Percentiles rank a stretch among this genome's conserved stretches.
phyloP scores from a whole-genome alignment of 2,888 invertebrate genomes.

The Petrolisthes manimaculis region DNA sequence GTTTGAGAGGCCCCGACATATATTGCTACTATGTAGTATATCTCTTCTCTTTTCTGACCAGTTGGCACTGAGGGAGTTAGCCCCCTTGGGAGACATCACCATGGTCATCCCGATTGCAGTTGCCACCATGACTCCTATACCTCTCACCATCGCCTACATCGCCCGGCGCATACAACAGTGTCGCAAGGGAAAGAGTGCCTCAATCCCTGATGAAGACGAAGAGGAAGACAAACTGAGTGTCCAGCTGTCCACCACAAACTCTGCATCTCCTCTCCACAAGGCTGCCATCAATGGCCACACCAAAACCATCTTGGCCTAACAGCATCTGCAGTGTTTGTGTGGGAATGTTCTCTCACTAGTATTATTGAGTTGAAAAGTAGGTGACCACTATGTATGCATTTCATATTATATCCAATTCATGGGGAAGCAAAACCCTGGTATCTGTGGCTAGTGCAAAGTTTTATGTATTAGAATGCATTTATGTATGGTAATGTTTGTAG shows the following conservation, averaged over 20 bases:
- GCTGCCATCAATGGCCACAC: not conserved
- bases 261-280: slow-evolving; percentile 32
- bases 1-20: too few species aligned
- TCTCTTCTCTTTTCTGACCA: not conserved
- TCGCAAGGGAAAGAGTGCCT: not conserved
- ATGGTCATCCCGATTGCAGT: slow-evolving; percentile 89
- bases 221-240: not conserved
- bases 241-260: slow-evolving; percentile 8
- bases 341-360: not conserved
- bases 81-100: slow-evolving; percentile 61
- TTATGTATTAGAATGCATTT: too few species aligned
- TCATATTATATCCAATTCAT: too few species aligned
- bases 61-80: slow-evolving; percentile 68
- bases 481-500: too few species aligned
- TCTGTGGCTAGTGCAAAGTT: too few species aligned
- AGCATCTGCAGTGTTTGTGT: not conserved
- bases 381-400: too few species aligned
- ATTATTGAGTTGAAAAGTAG: too few species aligned
- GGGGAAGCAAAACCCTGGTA: too few species aligned
- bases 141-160: slow-evolving; percentile 74
- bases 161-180: slow-evolving; percentile 33
- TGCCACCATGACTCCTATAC: slow-evolving; percentile 93
- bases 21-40: too few species aligned
- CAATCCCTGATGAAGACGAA: slow-evolving; percentile 17
- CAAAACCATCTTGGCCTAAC: not conserved